Evolutionary conservation across 1,140 invertebrate genomes (phyloP).

Genomic region (Diachasma alloeum): DNA sequence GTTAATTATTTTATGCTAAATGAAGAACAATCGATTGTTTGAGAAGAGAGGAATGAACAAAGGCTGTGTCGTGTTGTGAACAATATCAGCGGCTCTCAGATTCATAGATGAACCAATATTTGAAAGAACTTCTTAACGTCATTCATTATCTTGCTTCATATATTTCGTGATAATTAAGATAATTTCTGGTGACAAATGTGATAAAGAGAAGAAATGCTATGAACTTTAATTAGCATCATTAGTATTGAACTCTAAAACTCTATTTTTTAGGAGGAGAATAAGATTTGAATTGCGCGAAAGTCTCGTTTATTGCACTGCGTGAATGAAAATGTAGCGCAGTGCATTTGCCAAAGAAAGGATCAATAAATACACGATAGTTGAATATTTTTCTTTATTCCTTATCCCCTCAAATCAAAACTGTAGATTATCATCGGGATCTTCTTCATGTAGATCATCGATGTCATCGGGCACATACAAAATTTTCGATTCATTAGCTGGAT

Average conservation of each 20-base stretch:
- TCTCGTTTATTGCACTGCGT: not conserved
- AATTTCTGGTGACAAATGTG: not conserved
- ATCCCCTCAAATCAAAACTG: constrained; percentile 44
- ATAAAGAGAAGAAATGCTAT: not conserved
- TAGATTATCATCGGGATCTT: constrained; percentile 68
- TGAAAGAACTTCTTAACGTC: not conserved
- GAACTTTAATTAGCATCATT: not conserved
- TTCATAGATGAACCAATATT: not conserved
- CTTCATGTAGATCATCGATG: constrained; percentile 67
- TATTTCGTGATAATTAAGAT: no score
- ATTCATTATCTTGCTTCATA: not conserved
- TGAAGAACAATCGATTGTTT: not conserved
- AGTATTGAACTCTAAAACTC: not conserved
- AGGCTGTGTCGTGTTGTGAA: not conserved
- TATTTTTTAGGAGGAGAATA: not conserved
- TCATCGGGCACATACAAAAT: constrained; percentile 67
- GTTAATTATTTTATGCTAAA: not conserved
- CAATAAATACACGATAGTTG: constrained; percentile 36
- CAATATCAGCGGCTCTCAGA: not conserved
- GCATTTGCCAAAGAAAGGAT: not conserved
- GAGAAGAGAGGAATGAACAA: not conserved
- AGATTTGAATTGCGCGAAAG: not conserved
- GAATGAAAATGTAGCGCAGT: not conserved
- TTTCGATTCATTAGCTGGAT: constrained; percentile 49
- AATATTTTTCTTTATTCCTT: not conserved